Evolutionary conservation across 2,888 invertebrate genomes (phyloP).

Genomic region (Coenonympha arcania): DNA sequence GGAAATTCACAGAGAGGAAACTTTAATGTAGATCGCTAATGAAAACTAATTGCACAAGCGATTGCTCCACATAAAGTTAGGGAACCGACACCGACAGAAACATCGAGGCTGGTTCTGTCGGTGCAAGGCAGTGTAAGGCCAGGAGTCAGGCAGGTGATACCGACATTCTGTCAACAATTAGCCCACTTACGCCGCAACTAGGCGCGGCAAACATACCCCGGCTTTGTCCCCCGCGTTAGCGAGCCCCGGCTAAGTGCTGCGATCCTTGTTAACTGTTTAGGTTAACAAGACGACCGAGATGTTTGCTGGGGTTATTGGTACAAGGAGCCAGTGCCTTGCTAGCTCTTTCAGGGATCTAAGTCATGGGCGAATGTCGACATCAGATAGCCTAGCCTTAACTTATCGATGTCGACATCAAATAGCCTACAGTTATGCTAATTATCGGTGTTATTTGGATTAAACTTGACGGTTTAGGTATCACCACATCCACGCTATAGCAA

Average conservation of each 20-base stretch:
- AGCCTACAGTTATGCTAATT: too few relatives aligned
- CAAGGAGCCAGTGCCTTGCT: conserved; percentile 51
- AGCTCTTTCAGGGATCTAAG: conserved; percentile 25
- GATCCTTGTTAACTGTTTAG: conserved; percentile 71
- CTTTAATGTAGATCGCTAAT: too few relatives aligned
- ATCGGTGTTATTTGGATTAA: too few relatives aligned
- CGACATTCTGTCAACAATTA: conserved; percentile 68
- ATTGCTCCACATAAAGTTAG: too few relatives aligned
- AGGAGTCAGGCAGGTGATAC: conserved; percentile 28
- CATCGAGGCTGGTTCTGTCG: too few relatives aligned
- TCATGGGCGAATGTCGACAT: conserved; percentile 7
- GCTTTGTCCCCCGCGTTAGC: conserved; percentile 68
- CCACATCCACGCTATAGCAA: too few relatives aligned
- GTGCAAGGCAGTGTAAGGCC: background rate
- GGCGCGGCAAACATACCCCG: conserved; percentile 60
- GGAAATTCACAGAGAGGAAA: too few relatives aligned
- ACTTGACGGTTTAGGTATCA: too few relatives aligned
- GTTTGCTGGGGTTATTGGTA: conserved; percentile 49
- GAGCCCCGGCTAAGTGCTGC: conserved; percentile 59
- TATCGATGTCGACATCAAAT: too few relatives aligned
- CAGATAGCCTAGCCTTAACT: too few relatives aligned
- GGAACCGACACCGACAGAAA: too few relatives aligned
- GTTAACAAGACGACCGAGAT: conserved; percentile 64
- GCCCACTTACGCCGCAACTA: conserved; percentile 66
- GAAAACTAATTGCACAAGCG: too few relatives aligned